Conservation (phyloP, 2,113 vertebrate genomes). For the Sander vitreus region DNA sequence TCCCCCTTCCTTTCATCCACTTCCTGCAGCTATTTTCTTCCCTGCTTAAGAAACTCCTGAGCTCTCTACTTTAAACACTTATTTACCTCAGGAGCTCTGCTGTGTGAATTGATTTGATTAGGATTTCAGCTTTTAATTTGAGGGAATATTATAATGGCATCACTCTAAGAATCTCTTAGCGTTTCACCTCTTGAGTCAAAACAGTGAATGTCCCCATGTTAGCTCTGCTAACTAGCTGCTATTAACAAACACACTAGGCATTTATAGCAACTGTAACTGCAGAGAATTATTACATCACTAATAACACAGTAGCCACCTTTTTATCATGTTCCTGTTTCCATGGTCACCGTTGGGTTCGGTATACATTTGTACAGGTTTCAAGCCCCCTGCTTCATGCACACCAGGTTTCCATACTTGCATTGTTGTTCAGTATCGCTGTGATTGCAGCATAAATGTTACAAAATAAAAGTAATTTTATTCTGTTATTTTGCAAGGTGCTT, state of each 20-base stretch:
- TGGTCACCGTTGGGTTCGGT: not conserved
- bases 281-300: slow-evolving; percentile 5
- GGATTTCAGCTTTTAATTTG: not conserved
- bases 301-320: not conserved
- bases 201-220: not conserved
- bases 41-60: slow-evolving; percentile 1
- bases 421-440: not conserved
- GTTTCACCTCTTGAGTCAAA: not conserved
- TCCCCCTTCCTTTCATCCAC: no score
- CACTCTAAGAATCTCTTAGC: not conserved
- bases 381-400: not conserved
- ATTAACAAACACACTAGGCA: not conserved
- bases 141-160: not conserved
- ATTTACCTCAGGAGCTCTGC: not conserved
- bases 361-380: not conserved
- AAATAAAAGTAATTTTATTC: not conserved
- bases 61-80: not conserved
- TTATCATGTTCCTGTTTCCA: not conserved
- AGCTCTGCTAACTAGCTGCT: not conserved
- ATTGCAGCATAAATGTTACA: not conserved
- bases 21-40: slow-evolving; percentile 13
- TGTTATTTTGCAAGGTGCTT: not conserved
- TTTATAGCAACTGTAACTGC: not conserved
- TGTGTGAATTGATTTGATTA: slow-evolving; percentile 6
- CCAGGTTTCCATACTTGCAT: not conserved